Base-by-base conservation (phyloP, 2,797 vertebrate species). In the Manis javanica region DNA sequence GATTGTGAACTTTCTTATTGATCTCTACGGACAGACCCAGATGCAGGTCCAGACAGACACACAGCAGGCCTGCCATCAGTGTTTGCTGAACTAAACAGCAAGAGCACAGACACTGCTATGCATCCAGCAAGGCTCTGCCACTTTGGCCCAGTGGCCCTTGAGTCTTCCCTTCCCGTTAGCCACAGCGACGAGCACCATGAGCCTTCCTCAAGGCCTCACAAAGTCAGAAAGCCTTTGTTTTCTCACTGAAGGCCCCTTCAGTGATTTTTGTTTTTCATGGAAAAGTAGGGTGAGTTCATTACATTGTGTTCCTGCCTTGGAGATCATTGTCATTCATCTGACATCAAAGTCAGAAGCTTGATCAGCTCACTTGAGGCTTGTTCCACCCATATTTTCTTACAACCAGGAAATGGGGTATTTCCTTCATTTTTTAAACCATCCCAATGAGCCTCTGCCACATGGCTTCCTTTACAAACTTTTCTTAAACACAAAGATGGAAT, bases 331-430 rank as follows among this genome's bases (percentile, higher is more conserved):
- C 95, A 95, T 81, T 93, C 90, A 92, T 23, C 68, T 1, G 53
- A 97, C 98, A 96, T 98, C 98, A 97, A 97, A 97, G 98, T 94
- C 68, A 2, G 83, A 94, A 84, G 77, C 53, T 0, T 0, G 46
- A 91, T 93, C 90, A 8, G 87, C 93, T 96, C 96, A 26, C 61
- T 77, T 57, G 66, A 97, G 94, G 63, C 88, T 83, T 5, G 84
- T 74, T 57, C 97, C 97, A 95, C 97, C 97, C 97, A 78, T 91
- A 96, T 96, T 97, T 97, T 97, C 95, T 97, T 95, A 91, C 87
- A 90, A 96, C 87, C 97, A 98, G 97, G 98, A 98, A 98, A 98
- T 98, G 97, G 96, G 96, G 97, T 90, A 97, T 97, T 98, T 98
- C 98, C 98, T 98, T 97, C 95, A 87, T 49, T 88, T 97, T 96